These are phyloP conservation scores for Babyrousa celebensis DNA, from an alignment of 2,797 vertebrate species.

Conservation along the genomic window DNA sequence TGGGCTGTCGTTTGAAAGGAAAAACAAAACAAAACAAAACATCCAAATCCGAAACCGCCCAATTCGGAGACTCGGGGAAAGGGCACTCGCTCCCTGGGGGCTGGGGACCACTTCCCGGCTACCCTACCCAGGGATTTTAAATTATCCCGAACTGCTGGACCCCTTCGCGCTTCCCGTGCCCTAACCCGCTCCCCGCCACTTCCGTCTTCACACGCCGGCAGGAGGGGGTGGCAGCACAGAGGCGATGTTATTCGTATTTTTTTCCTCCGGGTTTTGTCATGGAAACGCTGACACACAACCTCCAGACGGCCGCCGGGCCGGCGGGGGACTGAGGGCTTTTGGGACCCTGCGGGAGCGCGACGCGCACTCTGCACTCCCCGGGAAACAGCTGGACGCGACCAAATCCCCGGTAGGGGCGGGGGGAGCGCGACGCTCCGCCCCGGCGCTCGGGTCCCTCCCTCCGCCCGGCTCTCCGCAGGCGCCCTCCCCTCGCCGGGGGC, in stretches of 20 bases:
- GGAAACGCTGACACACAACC: conserved; percentile 83
- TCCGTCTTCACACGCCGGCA: conserved; percentile 15
- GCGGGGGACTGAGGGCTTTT: conserved; percentile 77
- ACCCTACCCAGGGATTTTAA: not conserved
- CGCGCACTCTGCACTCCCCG: conserved; percentile 76
- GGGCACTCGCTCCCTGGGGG: not conserved
- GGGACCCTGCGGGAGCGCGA: conserved; percentile 83
- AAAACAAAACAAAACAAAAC: not conserved
- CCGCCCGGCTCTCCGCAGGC: conserved; percentile 72
- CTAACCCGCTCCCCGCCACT: not conserved
- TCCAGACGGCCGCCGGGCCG: conserved; percentile 63
- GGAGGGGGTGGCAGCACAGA: conserved; percentile 54
- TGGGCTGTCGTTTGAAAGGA: not conserved
- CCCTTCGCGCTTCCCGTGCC: not conserved
- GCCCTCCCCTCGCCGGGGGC: conserved; percentile 77
- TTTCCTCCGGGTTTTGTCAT: conserved; percentile 77
- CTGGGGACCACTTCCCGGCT: not conserved
- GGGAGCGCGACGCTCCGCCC: conserved; percentile 81
- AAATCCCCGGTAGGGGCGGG: conserved; percentile 82
- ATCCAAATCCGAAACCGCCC: not conserved
- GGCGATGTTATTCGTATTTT: conserved; percentile 53
- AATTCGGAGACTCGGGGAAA: not conserved
- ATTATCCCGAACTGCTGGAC: not conserved
- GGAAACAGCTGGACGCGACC: conserved; percentile 90
- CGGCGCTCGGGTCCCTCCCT: conserved; percentile 64